Base-by-base conservation (phyloP, 2,797 vertebrate genomes). In the Microctenopoma stevenorrisi region DNA sequence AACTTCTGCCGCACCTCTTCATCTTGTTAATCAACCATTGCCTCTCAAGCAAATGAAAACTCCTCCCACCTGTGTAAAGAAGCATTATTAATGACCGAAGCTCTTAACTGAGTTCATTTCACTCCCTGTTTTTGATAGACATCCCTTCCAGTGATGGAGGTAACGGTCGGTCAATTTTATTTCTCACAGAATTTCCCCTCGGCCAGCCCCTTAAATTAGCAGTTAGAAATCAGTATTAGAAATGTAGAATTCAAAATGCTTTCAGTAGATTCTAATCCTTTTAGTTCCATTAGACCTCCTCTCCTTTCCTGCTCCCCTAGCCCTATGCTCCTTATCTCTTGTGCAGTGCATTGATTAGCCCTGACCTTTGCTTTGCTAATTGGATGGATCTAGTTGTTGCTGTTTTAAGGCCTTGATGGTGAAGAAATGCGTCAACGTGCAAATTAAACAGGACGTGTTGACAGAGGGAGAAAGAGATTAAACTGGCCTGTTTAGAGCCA, bases 101-200 rank as follows among this genome's bases (percentile, higher is more conserved):
- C 72, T 66, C 90, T 88, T 81, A 86, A 90, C 88, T 89, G 85
- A 93, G 92, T 93, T 91, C 84, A 87, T 89, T 82, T 87, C 82
- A 87, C 92, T 93, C 74, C 73, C 78, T 83, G 73, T 94, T 94
- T 94, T 94, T 95, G 89, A 92, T 96, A 97, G 96, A 97, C 92
- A 85, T 94, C 95, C 95, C 95, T 86, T 95, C 95, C 86, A 87
- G 91, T 94, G 92, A 94, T 89, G 93, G 96, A 93, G 95, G 94
- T 95, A 94, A 95, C 93, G 92, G 94, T 95, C 92, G 91, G 93
- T 95, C 93, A 91, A 72, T 72, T 63, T 76, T 28, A 42, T 16
- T 62, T 38, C 68, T 65, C 9, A 0, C 64, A 62, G 67, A 38
- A 11, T 60, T 64, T 52, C 16, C 57, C 54, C 54, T 69, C 13